Base-by-base conservation (phyloP, 2,113 vertebrate genomes). In the Albula goreensis region DNA sequence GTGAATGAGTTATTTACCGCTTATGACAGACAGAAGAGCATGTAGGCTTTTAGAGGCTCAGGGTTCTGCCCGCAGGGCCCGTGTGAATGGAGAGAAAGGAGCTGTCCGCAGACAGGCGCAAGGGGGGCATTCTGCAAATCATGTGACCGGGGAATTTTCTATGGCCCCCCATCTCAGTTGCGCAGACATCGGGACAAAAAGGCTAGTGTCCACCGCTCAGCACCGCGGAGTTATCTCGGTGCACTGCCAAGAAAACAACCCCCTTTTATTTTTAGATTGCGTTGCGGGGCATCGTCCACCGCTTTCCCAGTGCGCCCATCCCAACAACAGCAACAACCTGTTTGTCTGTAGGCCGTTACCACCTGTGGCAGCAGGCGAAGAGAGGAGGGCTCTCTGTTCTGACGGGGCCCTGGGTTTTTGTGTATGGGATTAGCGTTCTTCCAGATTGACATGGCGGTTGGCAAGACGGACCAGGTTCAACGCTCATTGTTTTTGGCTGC, bases 281-380 rank as follows among this genome's bases (percentile, higher is more conserved):
- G 93, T 92, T 91, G 94, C 93, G 90, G 93, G 94, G 95, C 94
- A 96, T 97, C 94, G 96, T 97, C 96, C 95, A 93, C 92, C 90
- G 94, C 91, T 95, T 94, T 95, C 95, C 95, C 93, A 92, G 89
- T 31, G 95, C 95, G 95, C 83, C 95, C 96, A 96, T 96, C 95
- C 92, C 80, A 86, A 51, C 89, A 90, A 94, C 91, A 0, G 91
- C 91, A 90, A 91, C 96, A 97, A 99, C 97, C 97, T 98, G 97
- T 96, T 96, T 94, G 91, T 93, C 93, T 91, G 95, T 96, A 97
- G 97, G 97, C 97, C 97, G 95, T 93, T 96, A 92, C 97, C 98
- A 99, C 97, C 97, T 98, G 96, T 96, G 97, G 97, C 95, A 97
- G 96, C 96, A 97, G 97, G 97, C 97, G 97, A 97, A 97, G 98